Percentiles rank a stretch among this genome's conserved stretches.
phyloP scores from a whole-genome alignment of 2,888 invertebrate species.

The Neelides folsomi region DNA sequence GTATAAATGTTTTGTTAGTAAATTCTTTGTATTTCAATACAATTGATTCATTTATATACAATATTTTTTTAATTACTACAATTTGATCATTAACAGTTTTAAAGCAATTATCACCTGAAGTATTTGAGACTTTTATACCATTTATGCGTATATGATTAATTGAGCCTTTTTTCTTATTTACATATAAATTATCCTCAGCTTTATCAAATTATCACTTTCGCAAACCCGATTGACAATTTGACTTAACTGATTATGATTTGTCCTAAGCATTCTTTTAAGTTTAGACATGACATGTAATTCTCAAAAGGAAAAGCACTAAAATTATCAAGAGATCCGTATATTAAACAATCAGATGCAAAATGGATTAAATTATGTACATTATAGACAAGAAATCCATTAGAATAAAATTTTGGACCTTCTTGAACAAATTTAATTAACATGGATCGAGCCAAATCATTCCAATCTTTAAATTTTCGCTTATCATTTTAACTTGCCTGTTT shows the following conservation, averaged over 20 bases:
- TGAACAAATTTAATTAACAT: constrained; percentile 33
- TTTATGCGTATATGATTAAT: too few relatives aligned
- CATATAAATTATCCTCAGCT: too few relatives aligned
- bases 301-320: constrained; percentile 37
- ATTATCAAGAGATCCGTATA: constrained; percentile 34
- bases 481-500: too few relatives aligned
- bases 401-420: constrained; percentile 34
- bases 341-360: constrained; percentile 35
- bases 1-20: too few relatives aligned
- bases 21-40: too few relatives aligned
- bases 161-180: too few relatives aligned
- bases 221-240: constrained; percentile 14
- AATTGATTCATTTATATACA: too few relatives aligned
- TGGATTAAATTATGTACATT: constrained; percentile 37
- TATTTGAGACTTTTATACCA: too few relatives aligned
- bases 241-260: constrained; percentile 14
- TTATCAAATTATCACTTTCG: constrained; percentile 1
- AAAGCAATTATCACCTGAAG: too few relatives aligned
- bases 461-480: not conserved
- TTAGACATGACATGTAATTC: constrained; percentile 34
- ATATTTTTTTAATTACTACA: too few relatives aligned
- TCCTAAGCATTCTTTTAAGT: constrained; percentile 20
- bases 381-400: constrained; percentile 34
- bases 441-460: constrained; percentile 22
- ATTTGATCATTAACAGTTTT: too few relatives aligned